Base-by-base conservation (phyloP, 1,140 invertebrate species). In the Aleiodes sp. region DNA sequence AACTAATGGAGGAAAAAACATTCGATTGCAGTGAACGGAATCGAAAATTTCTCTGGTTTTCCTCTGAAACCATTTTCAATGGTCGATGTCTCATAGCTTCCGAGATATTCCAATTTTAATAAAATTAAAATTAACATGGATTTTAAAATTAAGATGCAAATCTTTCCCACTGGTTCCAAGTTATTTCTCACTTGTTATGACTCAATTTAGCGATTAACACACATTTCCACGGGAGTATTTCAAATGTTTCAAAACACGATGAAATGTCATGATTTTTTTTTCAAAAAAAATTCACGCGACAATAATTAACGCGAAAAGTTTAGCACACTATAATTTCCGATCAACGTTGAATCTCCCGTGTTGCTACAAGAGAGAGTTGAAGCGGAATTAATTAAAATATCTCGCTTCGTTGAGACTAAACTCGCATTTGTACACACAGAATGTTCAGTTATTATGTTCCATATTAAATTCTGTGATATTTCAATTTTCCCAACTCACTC, bases 301-400 rank as follows among this genome's bases (percentile, higher is more conserved):
- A 61, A 61, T 61, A 61, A 61, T 61, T 61, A 61, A 61, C 59
- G 59, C 14, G 26, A 19, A 61, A 61, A 61, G 59, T 61, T 61
- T 28, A 31, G 28, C 39, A 16, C 12, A 16, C 39, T 6, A 61
- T 12, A 33, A 21, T 57, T 24, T 26, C 28, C 31, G 59, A 61
- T 19, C 31, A 12, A 24, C 56, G 10, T 12, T 10, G 39, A 3
- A 43, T 43, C 39, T 43, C n/a, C 39, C 39, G 39, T 43, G 39
- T 43, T 43, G 39, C 19, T 43, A 16, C n/a, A 16, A 4, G 59
- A 61, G 31, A 2, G 26, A 61, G 31, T 61, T 61, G 26, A 16
- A 61, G 59, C 26, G 59, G 31, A 35, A 61, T 61, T 61, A 61
- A 61, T 61, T 61, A 61, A 61, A 61, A 61, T 61, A 61, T 61